A percentile compares a stretch with the other conserved stretches of the same genome.
phyloP scores from a whole-genome alignment of 2,113 vertebrate species.

The Pavo muticus region DNA sequence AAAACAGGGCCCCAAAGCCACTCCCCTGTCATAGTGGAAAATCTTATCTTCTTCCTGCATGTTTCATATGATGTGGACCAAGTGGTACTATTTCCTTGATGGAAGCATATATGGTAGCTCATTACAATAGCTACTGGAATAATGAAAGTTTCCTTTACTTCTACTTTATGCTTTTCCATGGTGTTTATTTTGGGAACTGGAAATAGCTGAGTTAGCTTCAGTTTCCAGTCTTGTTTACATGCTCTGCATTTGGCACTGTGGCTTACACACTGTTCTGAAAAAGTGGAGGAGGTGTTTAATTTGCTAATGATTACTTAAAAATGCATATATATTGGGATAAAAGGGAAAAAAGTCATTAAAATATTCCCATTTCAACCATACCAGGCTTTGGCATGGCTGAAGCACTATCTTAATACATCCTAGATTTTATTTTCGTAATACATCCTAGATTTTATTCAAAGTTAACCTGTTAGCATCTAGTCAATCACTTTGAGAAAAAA shows the following conservation, averaged over 20 bases:
- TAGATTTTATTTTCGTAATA: not conserved
- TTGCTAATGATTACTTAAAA: not conserved
- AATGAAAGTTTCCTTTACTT: not conserved
- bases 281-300: not conserved
- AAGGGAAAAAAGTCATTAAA: not conserved
- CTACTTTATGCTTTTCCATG: not conserved
- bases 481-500: not conserved
- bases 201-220: not conserved
- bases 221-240: not conserved
- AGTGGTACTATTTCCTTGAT: not conserved
- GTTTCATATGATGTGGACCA: not conserved
- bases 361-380: not conserved
- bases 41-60: not conserved
- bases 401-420: not conserved
- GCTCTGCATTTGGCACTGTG: not conserved
- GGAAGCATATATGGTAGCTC: not conserved
- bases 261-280: not conserved
- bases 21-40: not conserved
- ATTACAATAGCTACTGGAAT: not conserved
- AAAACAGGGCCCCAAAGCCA: not conserved
- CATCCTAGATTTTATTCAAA: not conserved
- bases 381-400: not conserved
- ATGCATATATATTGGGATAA: not conserved
- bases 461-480: not conserved
- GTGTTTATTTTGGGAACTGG: not conserved